A percentile compares a stretch with the other conserved stretches of the same genome.
Conservation (phyloP, 2,113 vertebrate species). For the Rhynchomys soricoides region DNA sequence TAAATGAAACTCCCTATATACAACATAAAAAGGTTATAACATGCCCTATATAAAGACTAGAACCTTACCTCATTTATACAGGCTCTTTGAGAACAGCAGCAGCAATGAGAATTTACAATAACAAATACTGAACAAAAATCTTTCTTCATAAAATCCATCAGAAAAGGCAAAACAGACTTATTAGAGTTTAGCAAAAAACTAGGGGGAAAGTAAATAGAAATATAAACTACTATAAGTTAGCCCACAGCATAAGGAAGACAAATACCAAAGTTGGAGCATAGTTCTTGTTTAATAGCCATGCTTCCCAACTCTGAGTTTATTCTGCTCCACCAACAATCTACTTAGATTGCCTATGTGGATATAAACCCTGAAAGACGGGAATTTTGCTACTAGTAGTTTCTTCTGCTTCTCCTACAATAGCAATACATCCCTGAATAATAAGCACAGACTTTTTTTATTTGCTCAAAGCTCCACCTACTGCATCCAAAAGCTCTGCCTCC, state of each 20-base stretch:
- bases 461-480: conserved; percentile 78
- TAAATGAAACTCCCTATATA: neutral
- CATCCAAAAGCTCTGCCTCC: conserved; percentile 55
- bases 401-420: conserved; percentile 50
- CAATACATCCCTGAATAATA: conserved; percentile 21
- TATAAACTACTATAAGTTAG: conserved; percentile 72
- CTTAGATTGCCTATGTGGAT: neutral
- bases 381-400: conserved; percentile 19
- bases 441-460: conserved; percentile 79
- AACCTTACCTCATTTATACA: conserved; percentile 85
- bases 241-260: conserved; percentile 86
- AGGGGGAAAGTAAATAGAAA: neutral
- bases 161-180: conserved; percentile 65
- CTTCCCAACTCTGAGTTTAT: conserved; percentile 73
- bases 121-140: conserved; percentile 88
- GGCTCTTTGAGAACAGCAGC: conserved; percentile 86
- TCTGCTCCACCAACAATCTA: conserved; percentile 61
- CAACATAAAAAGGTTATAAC: conserved; percentile 52
- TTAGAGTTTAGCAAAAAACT: conserved; percentile 42
- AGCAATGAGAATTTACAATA: conserved; percentile 89
- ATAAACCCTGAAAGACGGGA: conserved; percentile 44
- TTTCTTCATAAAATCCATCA: conserved; percentile 89
- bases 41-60: neutral
- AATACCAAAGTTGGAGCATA: conserved; percentile 76
- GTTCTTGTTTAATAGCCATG: conserved; percentile 69